Conservation (phyloP, 2,888 invertebrate genomes). For the Drymonia ruficornis region DNA sequence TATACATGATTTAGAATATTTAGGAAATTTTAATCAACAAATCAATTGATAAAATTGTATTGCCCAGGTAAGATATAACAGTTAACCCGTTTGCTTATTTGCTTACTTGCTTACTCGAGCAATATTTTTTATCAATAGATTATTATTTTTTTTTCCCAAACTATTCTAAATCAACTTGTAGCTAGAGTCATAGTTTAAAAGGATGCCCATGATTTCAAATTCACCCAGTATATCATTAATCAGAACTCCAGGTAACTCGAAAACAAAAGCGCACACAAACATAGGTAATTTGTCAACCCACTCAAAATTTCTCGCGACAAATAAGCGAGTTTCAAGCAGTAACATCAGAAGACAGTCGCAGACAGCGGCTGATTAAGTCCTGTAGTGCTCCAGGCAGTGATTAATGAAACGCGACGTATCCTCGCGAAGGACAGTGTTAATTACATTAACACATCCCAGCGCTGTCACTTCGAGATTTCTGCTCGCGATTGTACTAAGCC, state of each 20-base stretch:
- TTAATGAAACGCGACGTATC: slow-evolving; percentile 61
- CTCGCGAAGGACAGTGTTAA: slow-evolving; percentile 61
- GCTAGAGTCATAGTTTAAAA: no score
- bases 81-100: no score
- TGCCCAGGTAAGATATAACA: no score
- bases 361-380: slow-evolving; percentile 46
- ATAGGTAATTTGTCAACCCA: slow-evolving; percentile 1
- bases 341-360: slow-evolving; percentile 38
- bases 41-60: no score
- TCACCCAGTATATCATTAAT: no score
- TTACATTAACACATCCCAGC: slow-evolving; percentile 59
- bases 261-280: not conserved
- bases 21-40: no score
- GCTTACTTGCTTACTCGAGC: no score
- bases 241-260: not conserved
- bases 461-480: slow-evolving; percentile 45
- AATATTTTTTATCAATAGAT: no score
- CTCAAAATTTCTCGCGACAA: slow-evolving; percentile 17
- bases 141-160: no score
- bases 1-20: no score
- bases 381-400: slow-evolving; percentile 47
- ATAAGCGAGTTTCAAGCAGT: slow-evolving; percentile 35
- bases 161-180: no score
- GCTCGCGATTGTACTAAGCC: slow-evolving; percentile 34
- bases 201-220: no score